Evolutionary conservation across 2,888 invertebrate species (phyloP), one percentile per base, ranked within the genome.

Genomic region (Carcina quercana): DNA sequence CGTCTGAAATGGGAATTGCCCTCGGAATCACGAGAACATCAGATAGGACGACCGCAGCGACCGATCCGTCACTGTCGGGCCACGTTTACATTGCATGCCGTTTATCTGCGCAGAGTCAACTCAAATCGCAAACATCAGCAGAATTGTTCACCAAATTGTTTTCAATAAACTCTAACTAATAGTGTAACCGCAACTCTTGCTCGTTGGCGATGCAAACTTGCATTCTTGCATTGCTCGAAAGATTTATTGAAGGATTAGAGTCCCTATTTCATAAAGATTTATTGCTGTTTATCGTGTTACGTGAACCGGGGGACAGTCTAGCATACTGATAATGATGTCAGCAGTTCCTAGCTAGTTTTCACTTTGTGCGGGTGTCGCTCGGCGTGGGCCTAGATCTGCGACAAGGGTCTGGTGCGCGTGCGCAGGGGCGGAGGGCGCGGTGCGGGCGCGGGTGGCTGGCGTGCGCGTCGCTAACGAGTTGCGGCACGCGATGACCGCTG

Each of bases 21-120:
- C 61, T 70, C 62, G 64, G 74, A 79, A 79, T 79, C 78, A 76
- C 78, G 73, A 73, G 76, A 68, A 70, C 76, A 83, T 83, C 83
- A 79, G 80, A 82, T 80, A 80, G 74, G 64, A 70, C 68, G 63
- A 66, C 68, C 67, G 71, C 70, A 59, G 69, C 70, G 65, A 59
- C 72, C 83, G 80, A 82, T 82, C 78, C 75, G 78, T 82, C 83
- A 80, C 66, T 78, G 83, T 82, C 83, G 68, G 64, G 43, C 68
- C 50, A 71, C 64, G 79, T 80, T 80, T 80, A 79, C 80, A 79
- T 83, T 82, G 72, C 79, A 70, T 67, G 59, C 72, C 75, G 64
- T 79, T 80, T 82, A 82, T 82, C 80, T 71, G 71, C 63, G 55
- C 63, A 54, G 59, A 67, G 68, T 66, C 63, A 64, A 58, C 61